phyloP scores from a whole-genome alignment of 2,888 invertebrate species.

The Dynastes hyllus region DNA sequence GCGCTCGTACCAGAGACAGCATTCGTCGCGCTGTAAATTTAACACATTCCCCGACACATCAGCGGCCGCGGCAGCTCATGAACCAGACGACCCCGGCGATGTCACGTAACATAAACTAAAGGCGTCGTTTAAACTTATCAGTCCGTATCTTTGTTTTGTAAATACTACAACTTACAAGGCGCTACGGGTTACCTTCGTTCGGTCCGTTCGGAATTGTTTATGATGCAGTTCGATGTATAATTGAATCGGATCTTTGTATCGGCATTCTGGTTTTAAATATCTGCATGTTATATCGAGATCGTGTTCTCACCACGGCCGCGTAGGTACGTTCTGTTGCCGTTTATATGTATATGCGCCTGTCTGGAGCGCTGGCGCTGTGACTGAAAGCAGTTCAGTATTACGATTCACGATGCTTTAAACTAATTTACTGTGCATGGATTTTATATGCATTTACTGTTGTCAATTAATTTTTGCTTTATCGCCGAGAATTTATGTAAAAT shows the following conservation, averaged over 20 bases:
- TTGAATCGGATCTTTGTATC: slow-evolving; percentile 51
- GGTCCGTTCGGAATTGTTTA: slow-evolving; percentile 56
- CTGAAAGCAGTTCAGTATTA: slow-evolving; percentile 3
- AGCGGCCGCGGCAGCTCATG: slow-evolving; percentile 60
- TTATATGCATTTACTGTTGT: too few relatives aligned
- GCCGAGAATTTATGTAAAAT: too few relatives aligned
- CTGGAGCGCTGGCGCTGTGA: background rate
- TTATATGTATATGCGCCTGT: background rate
- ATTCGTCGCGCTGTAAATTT: slow-evolving; percentile 48
- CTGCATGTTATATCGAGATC: slow-evolving; percentile 47
- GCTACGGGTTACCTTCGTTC: slow-evolving; percentile 57
- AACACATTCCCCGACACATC: slow-evolving; percentile 50
- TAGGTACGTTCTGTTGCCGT: background rate
- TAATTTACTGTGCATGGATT: too few relatives aligned
- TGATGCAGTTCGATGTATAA: slow-evolving; percentile 54
- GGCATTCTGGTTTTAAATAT: slow-evolving; percentile 46
- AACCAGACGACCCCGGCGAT: slow-evolving; percentile 57
- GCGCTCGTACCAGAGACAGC: background rate
- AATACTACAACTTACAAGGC: slow-evolving; percentile 60
- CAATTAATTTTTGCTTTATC: too few relatives aligned
- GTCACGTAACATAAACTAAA: slow-evolving; percentile 59
- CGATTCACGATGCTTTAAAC: background rate
- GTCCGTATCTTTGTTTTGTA: slow-evolving; percentile 60
- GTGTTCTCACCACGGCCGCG: slow-evolving; percentile 13
- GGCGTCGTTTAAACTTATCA: slow-evolving; percentile 59